Evolutionary conservation across 2,888 invertebrate species (phyloP).

Genomic region (Oxytorus armatus): DNA sequence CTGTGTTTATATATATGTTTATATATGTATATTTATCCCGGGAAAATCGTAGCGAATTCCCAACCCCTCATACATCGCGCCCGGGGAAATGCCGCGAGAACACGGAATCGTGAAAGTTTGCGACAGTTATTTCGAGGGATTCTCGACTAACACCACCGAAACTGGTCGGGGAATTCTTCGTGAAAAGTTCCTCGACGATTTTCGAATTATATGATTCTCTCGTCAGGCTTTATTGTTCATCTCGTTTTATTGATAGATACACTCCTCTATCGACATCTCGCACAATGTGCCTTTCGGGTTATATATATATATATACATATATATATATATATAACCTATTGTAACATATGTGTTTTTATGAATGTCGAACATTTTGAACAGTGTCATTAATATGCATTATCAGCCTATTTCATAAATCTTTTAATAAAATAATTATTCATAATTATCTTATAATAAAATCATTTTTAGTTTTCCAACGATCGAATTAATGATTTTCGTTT

Average conservation of each 20-base stretch:
- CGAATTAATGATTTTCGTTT: no score
- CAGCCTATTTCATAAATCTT: not conserved
- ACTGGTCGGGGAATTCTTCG: slow-evolving; percentile 26
- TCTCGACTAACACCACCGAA: slow-evolving; percentile 35
- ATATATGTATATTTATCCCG: not conserved
- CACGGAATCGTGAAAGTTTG: slow-evolving; percentile 46
- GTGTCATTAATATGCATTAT: no score
- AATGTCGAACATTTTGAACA: not conserved
- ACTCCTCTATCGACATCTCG: slow-evolving; percentile 1
- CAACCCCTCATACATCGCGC: not conserved
- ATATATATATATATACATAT: no score
- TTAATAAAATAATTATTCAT: not conserved
- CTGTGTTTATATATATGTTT: not conserved
- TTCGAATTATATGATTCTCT: slow-evolving; percentile 55
- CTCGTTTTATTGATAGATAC: slow-evolving; percentile 36
- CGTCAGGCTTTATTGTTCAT: slow-evolving; percentile 24
- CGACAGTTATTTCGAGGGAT: slow-evolving; percentile 39
- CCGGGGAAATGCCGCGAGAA: slow-evolving; percentile 13
- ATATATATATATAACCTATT: no score
- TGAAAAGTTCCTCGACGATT: slow-evolving; percentile 46
- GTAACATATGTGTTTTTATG: not conserved
- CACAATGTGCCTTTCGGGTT: not conserved
- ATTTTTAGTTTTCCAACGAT: no score
- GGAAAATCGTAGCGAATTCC: not conserved
- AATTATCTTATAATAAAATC: no score